Conservation (phyloP, 2,113 vertebrate species). For the Orycteropus afer region DNA sequence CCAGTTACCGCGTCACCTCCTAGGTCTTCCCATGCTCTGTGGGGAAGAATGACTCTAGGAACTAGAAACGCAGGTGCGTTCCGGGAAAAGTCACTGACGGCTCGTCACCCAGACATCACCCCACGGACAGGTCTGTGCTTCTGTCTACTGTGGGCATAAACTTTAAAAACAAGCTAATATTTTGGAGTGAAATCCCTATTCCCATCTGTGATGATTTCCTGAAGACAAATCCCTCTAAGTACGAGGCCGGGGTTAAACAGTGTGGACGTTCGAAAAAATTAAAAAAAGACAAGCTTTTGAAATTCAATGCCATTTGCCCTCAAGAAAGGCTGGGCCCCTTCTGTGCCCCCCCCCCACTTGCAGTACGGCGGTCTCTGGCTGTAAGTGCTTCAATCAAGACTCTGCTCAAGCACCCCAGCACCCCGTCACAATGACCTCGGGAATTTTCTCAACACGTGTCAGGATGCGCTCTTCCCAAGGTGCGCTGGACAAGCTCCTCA, state of each 20-base stretch:
- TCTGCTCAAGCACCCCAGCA: not conserved
- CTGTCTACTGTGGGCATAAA: not conserved
- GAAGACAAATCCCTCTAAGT: not conserved
- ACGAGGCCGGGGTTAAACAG: too few relatives aligned
- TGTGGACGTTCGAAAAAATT: not conserved
- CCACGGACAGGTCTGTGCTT: not conserved
- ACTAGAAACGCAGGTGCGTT: not conserved
- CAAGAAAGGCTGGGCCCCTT: not conserved
- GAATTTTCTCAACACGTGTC: not conserved
- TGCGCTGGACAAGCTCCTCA: too few relatives aligned
- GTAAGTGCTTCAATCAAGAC: not conserved
- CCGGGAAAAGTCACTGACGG: not conserved
- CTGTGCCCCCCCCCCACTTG: not conserved
- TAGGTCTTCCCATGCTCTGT: not conserved
- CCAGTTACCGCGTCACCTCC: not conserved
- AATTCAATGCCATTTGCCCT: not conserved
- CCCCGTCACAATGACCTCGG: not conserved
- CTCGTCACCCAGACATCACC: not conserved
- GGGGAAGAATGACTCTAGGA: not conserved
- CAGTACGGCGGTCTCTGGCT: not conserved
- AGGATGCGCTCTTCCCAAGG: not conserved
- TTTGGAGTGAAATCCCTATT: not conserved
- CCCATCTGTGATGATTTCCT: not conserved
- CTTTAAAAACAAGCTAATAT: accelerated
- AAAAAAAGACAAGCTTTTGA: not conserved